Percentiles rank a stretch among this genome's conserved stretches.
Conservation (phyloP, 2,113 vertebrate genomes). For the Forbesichthys papilliferus region DNA sequence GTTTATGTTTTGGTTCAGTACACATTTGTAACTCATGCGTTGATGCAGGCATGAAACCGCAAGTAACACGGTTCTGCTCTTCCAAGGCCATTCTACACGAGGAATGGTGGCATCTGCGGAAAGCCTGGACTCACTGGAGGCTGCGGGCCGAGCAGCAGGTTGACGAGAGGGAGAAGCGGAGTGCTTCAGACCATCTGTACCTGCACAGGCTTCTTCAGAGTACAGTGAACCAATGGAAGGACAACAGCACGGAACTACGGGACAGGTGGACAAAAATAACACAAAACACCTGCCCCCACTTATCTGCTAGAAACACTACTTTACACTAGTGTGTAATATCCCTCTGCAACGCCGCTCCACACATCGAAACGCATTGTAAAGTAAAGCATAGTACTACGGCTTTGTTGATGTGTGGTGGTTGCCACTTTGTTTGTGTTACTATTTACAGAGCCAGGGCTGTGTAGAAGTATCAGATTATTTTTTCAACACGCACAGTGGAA, state of each 20-base stretch:
- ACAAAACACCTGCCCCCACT: too few species aligned
- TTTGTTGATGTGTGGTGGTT: too few species aligned
- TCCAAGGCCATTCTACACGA: constrained; percentile 82
- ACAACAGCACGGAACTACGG: constrained; percentile 44
- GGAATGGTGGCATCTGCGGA: constrained; percentile 58
- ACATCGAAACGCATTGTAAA: too few species aligned
- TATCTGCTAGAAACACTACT: too few species aligned
- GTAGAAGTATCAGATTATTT: too few species aligned
- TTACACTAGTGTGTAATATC: too few species aligned
- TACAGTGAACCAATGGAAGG: constrained; percentile 77
- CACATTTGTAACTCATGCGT: neutral
- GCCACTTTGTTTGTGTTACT: too few species aligned
- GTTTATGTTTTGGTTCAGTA: too few species aligned
- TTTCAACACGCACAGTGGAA: too few species aligned
- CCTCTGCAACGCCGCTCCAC: too few species aligned
- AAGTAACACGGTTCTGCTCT: neutral
- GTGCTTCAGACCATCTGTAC: constrained; percentile 67
- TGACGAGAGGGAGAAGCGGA: constrained; percentile 67
- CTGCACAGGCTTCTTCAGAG: constrained; percentile 57
- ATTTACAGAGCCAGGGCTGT: too few species aligned
- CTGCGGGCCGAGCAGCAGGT: constrained; percentile 43
- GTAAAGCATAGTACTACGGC: too few species aligned
- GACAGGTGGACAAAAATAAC: constrained; percentile 46
- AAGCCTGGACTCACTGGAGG: constrained; percentile 80
- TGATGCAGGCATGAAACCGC: neutral